Percentiles rank a stretch among this genome's conserved stretches.
These are phyloP conservation scores for Cephus pygmeus DNA, from an alignment of 2,888 invertebrate genomes.

Conservation along the genomic window DNA sequence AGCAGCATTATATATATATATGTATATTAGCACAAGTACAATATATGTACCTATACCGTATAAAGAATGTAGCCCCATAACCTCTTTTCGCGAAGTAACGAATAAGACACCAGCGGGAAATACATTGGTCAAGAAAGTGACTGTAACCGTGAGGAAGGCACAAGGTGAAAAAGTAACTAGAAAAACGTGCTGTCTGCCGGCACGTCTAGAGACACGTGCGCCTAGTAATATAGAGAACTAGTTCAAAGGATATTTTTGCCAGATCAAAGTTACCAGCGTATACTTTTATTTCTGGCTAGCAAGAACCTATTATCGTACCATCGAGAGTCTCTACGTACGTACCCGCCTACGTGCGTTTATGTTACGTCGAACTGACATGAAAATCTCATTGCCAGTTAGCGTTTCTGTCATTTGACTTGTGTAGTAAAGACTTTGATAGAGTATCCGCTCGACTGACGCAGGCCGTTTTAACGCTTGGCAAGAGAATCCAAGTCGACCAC, in stretches of 20 bases:
- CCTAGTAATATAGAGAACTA: neutral
- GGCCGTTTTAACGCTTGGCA: neutral
- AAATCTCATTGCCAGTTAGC: neutral
- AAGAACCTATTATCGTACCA: neutral
- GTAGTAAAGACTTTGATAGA: neutral
- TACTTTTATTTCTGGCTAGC: neutral
- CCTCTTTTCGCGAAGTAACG: neutral
- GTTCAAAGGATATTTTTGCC: constrained; percentile 3
- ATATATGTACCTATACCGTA: neutral
- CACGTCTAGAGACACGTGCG: neutral
- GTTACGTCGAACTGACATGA: neutral
- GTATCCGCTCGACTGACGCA: neutral
- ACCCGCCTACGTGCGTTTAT: neutral
- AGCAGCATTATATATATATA: too few species aligned
- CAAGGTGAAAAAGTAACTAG: neutral
- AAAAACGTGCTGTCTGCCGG: constrained; percentile 3
- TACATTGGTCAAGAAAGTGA: neutral
- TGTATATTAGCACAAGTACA: neutral
- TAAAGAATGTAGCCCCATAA: neutral
- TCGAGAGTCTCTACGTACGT: neutral
- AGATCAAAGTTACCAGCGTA: neutral
- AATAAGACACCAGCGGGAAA: neutral
- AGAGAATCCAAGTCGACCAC: neutral
- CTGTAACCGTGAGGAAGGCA: neutral
- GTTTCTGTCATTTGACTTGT: neutral